These are phyloP conservation scores for Pleuronectes platessa DNA, from an alignment of 2,113 vertebrate genomes.

Conservation along the genomic window DNA sequence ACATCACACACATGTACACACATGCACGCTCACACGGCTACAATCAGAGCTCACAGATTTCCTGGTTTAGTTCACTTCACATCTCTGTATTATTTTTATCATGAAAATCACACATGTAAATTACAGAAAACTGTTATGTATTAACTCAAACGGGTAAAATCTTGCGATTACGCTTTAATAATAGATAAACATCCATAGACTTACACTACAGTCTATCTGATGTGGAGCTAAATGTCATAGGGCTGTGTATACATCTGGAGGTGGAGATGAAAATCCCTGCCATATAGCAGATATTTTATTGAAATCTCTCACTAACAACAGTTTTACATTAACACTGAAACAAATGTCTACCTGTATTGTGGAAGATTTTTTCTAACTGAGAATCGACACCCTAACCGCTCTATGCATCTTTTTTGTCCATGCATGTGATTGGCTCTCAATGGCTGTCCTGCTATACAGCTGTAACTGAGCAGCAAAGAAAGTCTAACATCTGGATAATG, in stretches of 20 bases:
- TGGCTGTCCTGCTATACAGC: not conserved
- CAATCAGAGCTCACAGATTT: too few relatives aligned
- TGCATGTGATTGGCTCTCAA: not conserved
- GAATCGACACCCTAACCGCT: not conserved
- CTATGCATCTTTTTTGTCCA: not conserved
- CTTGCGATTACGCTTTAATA: not conserved
- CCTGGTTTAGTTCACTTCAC: not conserved
- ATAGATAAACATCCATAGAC: not conserved
- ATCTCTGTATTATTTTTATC: not conserved
- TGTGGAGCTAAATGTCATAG: not conserved
- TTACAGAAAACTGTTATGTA: too few relatives aligned
- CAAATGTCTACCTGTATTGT: too few relatives aligned
- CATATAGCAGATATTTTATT: too few relatives aligned
- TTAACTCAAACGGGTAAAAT: too few relatives aligned
- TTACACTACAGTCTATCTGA: not conserved
- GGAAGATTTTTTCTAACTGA: not conserved
- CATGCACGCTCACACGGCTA: too few relatives aligned
- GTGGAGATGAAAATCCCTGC: too few relatives aligned
- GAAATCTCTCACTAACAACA: too few relatives aligned
- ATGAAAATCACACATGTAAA: not conserved
- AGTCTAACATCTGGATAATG: not conserved
- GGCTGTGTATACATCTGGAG: too few relatives aligned
- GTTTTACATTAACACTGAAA: too few relatives aligned
- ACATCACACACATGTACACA: too few relatives aligned
- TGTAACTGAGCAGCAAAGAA: not conserved